Conservation (phyloP, 2,888 invertebrate genomes). For the Tachina fera region DNA sequence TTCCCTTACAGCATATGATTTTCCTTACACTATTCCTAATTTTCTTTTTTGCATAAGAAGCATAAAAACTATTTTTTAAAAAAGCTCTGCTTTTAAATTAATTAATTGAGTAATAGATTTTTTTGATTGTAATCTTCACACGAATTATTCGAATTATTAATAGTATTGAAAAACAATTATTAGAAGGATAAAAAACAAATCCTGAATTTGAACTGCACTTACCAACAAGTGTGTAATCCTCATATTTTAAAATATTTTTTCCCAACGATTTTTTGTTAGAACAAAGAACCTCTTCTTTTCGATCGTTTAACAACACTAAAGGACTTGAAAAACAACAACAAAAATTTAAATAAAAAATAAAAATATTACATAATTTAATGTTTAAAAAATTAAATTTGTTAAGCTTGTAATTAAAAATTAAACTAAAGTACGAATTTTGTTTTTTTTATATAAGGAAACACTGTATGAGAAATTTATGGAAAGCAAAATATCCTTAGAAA, state of each 20-base stretch:
- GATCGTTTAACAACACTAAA: constrained; percentile 13
- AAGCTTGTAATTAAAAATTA: neutral
- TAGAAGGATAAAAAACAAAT: neutral
- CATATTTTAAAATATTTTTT: constrained; percentile 73
- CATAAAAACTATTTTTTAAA: no score
- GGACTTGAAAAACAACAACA: constrained; percentile 11
- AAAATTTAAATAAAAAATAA: constrained; percentile 5
- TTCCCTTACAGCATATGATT: no score
- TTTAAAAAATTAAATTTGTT: neutral
- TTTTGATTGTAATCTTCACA: neutral
- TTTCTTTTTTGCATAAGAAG: no score
- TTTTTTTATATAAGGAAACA: neutral
- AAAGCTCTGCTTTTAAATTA: no score
- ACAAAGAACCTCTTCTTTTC: neutral
- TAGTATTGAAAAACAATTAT: neutral
- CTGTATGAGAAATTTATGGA: neutral
- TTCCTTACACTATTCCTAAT: no score
- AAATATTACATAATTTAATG: constrained; percentile 2
- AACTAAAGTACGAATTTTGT: neutral
- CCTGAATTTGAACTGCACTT: constrained; percentile 68
- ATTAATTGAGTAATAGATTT: neutral
- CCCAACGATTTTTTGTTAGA: neutral
- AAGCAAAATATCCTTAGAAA: constrained; percentile 30
- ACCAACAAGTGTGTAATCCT: constrained; percentile 78
- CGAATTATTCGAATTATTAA: neutral